Percentiles rank a stretch among this genome's conserved stretches.
Conservation (phyloP, 2,113 vertebrate genomes). For the Limnothrissa miodon region DNA sequence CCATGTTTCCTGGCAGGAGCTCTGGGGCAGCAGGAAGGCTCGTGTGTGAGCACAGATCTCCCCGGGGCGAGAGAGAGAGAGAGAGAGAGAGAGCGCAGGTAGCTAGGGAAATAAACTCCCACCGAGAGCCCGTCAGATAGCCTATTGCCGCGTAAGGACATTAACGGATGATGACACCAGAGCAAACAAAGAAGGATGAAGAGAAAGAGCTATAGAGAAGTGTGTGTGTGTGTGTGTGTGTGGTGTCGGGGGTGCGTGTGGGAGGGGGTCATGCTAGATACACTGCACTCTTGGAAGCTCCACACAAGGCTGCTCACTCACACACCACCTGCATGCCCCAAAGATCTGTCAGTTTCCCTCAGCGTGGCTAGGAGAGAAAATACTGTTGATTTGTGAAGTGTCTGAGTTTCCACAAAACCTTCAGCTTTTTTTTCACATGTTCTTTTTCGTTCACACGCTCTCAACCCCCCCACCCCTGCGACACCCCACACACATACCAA, state of each 20-base stretch:
- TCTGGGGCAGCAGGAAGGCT: too few relatives aligned
- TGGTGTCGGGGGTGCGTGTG: background rate
- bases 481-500: background rate
- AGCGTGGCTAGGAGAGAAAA: background rate
- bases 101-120: background rate
- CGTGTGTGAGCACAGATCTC: background rate
- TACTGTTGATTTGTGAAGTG: background rate
- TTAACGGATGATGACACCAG: background rate
- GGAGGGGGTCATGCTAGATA: background rate
- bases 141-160: background rate
- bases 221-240: background rate
- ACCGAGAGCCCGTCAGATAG: background rate
- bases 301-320: background rate
- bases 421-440: too few relatives aligned
- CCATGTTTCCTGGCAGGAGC: too few relatives aligned
- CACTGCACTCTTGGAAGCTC: background rate
- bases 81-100: background rate
- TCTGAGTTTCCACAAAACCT: background rate
- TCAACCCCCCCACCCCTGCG: too few relatives aligned
- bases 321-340: background rate
- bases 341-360: background rate
- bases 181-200: constrained; percentile 4
- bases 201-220: background rate
- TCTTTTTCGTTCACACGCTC: background rate
- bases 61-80: too few relatives aligned